These are phyloP conservation scores for Myripristis murdjan DNA, from an alignment of 2,797 vertebrate genomes.

Conservation along the genomic window DNA sequence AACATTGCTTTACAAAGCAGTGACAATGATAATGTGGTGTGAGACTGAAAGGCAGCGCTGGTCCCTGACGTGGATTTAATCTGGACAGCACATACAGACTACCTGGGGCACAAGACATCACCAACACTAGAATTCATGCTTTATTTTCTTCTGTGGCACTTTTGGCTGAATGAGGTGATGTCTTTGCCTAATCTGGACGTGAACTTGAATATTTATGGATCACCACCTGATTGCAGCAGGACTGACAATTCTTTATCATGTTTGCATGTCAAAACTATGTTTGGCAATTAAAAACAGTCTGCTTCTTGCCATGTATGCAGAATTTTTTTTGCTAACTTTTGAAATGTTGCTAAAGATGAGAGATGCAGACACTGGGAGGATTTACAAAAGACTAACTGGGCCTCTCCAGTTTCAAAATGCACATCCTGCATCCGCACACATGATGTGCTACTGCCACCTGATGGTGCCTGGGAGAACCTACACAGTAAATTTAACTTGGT, in stretches of 20 bases:
- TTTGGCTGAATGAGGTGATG: neutral
- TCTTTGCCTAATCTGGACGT: neutral
- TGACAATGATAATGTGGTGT: neutral
- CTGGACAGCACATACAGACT: neutral
- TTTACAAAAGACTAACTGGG: neutral
- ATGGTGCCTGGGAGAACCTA: neutral
- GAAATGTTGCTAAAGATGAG: neutral
- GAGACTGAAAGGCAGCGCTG: constrained; percentile 5
- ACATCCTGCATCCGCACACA: neutral
- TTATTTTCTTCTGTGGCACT: neutral
- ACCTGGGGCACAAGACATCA: constrained; percentile 4
- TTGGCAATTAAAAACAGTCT: neutral
- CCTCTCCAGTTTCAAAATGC: neutral
- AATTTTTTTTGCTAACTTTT: neutral
- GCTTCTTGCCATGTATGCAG: neutral
- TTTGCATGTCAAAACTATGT: neutral
- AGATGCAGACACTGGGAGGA: neutral
- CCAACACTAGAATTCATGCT: neutral
- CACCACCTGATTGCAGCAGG: constrained; percentile 3
- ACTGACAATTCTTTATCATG: neutral
- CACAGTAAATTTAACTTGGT: neutral
- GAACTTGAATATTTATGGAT: constrained; percentile 14
- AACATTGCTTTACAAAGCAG: constrained; percentile 10
- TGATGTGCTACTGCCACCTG: constrained; percentile 59
- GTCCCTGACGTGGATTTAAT: neutral